phyloP scores from a whole-genome alignment of 2,797 vertebrate species.

The Geotrypetes seraphini region DNA sequence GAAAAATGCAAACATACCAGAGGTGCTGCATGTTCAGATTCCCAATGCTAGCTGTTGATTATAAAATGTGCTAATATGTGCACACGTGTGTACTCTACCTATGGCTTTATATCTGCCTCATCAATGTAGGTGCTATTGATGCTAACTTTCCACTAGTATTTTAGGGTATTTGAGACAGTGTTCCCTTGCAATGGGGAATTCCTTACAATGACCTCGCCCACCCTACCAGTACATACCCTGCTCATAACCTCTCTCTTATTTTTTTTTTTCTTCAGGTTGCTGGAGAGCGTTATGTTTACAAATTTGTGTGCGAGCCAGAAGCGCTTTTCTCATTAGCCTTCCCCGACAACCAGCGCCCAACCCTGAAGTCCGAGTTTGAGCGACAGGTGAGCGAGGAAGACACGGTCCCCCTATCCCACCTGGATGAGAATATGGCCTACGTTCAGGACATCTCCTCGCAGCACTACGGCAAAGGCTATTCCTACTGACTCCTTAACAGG shows the following conservation, averaged over 20 bases:
- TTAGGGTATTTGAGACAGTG: no score
- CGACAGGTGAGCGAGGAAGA: conserved; percentile 86
- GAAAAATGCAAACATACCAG: no score
- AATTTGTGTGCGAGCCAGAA: conserved; percentile 93
- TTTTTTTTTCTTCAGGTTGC: conserved; percentile 68
- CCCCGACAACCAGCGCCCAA: conserved; percentile 83
- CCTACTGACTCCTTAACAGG: conserved; percentile 56
- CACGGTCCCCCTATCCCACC: conserved; percentile 87
- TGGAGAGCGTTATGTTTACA: conserved; percentile 95
- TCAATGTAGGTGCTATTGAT: no score
- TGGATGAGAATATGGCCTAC: conserved; percentile 71
- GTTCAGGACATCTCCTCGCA: conserved; percentile 70
- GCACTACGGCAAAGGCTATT: conserved; percentile 83
- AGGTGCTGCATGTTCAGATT: no score
- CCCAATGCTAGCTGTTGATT: no score
- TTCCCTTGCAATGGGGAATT: no score
- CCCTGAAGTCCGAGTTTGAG: conserved; percentile 78
- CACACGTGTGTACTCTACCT: no score
- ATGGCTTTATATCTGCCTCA: no score
- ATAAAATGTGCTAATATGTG: no score
- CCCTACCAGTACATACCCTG: no score
- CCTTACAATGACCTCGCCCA: no score
- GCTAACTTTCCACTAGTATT: no score
- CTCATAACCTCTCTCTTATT: neutral
- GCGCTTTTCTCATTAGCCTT: conserved; percentile 91